These are phyloP conservation scores for Vidua chalybeata DNA, from an alignment of 2,113 vertebrate species.

Conservation along the genomic window DNA sequence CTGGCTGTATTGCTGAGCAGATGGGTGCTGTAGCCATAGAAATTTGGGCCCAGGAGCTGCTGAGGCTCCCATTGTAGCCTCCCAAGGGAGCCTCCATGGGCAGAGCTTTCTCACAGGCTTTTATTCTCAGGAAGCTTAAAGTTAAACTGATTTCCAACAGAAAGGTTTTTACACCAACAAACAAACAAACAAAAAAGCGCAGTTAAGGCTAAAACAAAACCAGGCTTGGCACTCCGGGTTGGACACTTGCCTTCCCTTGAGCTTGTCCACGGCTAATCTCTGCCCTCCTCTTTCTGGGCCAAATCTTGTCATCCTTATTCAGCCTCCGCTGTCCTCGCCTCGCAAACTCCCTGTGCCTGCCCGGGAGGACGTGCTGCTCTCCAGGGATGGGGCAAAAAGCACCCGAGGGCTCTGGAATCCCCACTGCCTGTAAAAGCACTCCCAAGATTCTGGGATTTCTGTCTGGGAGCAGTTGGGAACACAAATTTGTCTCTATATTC, in stretches of 20 bases:
- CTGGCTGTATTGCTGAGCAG: neutral
- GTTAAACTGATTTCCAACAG: slow-evolving; percentile 75
- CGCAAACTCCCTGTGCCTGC: neutral
- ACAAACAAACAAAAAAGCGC: slow-evolving; percentile 73
- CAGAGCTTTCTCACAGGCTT: slow-evolving; percentile 73
- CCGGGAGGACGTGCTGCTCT: neutral
- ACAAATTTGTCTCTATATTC: neutral
- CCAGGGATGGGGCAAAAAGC: neutral
- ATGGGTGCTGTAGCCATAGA: slow-evolving; percentile 60
- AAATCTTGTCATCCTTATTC: slow-evolving; percentile 62
- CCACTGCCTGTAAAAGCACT: neutral
- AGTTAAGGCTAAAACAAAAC: slow-evolving; percentile 75
- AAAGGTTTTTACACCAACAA: slow-evolving; percentile 72
- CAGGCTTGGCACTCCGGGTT: slow-evolving; percentile 69
- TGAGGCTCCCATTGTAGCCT: slow-evolving; percentile 41
- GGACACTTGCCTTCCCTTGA: slow-evolving; percentile 70
- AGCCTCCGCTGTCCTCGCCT: neutral
- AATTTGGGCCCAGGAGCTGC: slow-evolving; percentile 27
- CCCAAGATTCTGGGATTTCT: rapidly evolving
- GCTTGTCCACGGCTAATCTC: slow-evolving; percentile 52
- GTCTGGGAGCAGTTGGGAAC: neutral
- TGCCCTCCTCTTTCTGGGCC: slow-evolving; percentile 62
- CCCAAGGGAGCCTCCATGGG: slow-evolving; percentile 34
- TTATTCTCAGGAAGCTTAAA: slow-evolving; percentile 74
- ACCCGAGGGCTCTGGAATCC: neutral